A percentile compares a stretch with the other conserved stretches of the same genome.
Evolutionary conservation across 2,888 invertebrate species (phyloP).

Genomic region (Leptothorax acervorum): DNA sequence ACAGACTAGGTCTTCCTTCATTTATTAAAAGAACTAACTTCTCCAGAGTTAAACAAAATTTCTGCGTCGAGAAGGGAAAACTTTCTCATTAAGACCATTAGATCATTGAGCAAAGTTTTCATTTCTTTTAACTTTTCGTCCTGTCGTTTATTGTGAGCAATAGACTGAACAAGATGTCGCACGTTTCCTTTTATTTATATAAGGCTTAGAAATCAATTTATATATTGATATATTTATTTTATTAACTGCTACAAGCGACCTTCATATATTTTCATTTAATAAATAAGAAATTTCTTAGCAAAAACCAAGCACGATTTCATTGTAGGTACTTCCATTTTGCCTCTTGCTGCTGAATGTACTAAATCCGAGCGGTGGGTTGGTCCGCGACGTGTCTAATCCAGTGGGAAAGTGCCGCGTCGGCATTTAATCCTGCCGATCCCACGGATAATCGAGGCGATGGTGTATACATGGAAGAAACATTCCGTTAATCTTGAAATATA

Average conservation of each 20-base stretch:
- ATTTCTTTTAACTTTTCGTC: conserved; percentile 13
- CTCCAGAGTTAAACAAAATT: conserved; percentile 42
- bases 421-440: conserved; percentile 63
- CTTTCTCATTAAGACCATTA: conserved; percentile 48
- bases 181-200: not conserved
- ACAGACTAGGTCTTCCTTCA: conserved; percentile 37
- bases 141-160: conserved; percentile 29
- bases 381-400: conserved; percentile 73
- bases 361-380: conserved; percentile 48
- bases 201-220: not conserved
- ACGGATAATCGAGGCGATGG: conserved; percentile 63
- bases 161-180: not conserved
- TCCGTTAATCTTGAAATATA: conserved; percentile 48
- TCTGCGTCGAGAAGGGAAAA: conserved; percentile 31
- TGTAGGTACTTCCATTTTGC: conserved; percentile 58
- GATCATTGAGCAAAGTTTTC: conserved; percentile 27
- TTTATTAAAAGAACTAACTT: conserved; percentile 55
- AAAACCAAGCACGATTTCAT: conserved; percentile 12
- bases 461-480: conserved; percentile 53
- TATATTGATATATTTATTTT: not conserved
- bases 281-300: conserved; percentile 25
- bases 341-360: conserved; percentile 62
- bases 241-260: not conserved
- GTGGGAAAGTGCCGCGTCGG: conserved; percentile 63
- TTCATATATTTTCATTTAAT: not conserved